These are phyloP conservation scores for Heteromurus nitidus DNA, from an alignment of 2,888 invertebrate species.

Conservation along the genomic window DNA sequence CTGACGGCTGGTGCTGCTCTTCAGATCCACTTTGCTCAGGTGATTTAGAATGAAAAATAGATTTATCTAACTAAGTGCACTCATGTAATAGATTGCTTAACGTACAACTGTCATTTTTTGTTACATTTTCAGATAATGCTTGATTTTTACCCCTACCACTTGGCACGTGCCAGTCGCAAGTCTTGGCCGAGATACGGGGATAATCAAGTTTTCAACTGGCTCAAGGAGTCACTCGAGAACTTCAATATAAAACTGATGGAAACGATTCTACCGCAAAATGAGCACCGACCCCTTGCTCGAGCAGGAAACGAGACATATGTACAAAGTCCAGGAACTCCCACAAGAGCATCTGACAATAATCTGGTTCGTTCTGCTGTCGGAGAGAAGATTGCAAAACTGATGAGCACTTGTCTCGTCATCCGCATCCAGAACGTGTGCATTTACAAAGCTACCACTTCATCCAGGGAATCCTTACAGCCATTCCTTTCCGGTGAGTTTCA, in stretches of 20 bases:
- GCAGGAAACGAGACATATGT: constrained; percentile 54
- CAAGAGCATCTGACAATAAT: constrained; percentile 30
- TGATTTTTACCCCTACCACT: constrained; percentile 97
- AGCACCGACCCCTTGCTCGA: constrained; percentile 78
- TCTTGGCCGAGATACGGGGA: constrained; percentile 91
- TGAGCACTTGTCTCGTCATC: constrained; percentile 93
- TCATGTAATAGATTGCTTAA: constrained; percentile 60
- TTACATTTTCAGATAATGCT: constrained; percentile 81
- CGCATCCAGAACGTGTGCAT: constrained; percentile 94
- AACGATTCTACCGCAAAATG: constrained; percentile 76
- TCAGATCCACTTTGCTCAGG: constrained; percentile 89
- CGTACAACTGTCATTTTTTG: neutral
- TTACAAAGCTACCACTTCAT: constrained; percentile 85
- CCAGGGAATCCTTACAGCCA: constrained; percentile 86
- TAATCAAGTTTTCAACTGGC: constrained; percentile 89
- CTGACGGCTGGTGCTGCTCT: constrained; percentile 91
- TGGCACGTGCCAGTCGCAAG: constrained; percentile 89
- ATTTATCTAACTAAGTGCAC: constrained; percentile 71
- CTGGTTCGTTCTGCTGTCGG: constrained; percentile 58
- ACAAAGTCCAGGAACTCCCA: neutral
- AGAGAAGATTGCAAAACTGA: constrained; percentile 85
- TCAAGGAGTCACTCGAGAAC: constrained; percentile 86
- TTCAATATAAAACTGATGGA: constrained; percentile 88
- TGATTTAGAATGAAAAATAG: constrained; percentile 11
- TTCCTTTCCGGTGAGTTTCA: constrained; percentile 80